phyloP scores from a whole-genome alignment of 2,797 vertebrate genomes.

The Pygocentrus nattereri region DNA sequence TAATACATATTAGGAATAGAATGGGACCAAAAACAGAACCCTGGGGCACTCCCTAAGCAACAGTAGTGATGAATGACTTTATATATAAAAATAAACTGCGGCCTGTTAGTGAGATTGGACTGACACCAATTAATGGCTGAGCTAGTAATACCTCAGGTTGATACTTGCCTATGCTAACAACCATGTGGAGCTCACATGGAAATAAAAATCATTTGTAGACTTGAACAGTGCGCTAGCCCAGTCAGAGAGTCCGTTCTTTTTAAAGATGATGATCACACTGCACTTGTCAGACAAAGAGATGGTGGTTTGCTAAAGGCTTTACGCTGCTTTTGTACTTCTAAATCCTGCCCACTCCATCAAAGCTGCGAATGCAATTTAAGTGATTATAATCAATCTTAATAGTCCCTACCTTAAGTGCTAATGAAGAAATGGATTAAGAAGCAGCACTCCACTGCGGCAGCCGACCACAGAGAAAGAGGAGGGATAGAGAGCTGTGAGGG shows the following conservation, averaged over 20 bases:
- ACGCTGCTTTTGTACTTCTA: constrained; percentile 59
- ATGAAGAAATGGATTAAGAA: constrained; percentile 69
- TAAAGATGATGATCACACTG: not conserved
- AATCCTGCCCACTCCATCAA: constrained; percentile 66
- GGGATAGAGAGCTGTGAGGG: not conserved
- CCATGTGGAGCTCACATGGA: not conserved
- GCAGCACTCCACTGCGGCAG: constrained; percentile 35
- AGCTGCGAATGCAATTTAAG: constrained; percentile 69
- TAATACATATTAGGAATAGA: too few species aligned
- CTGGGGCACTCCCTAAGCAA: too few species aligned
- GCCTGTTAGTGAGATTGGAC: too few species aligned
- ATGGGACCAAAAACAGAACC: too few species aligned
- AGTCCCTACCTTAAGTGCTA: constrained; percentile 69
- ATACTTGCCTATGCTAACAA: not conserved
- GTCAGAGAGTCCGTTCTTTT: not conserved
- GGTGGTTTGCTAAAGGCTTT: constrained; percentile 42
- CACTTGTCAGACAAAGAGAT: constrained; percentile 65
- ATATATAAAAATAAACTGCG: too few species aligned
- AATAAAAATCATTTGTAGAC: not conserved
- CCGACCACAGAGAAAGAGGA: not conserved
- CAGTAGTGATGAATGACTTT: too few species aligned
- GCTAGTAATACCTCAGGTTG: too few species aligned
- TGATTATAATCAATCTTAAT: constrained; percentile 75
- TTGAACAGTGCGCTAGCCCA: not conserved
- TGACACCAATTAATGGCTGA: too few species aligned